phyloP scores from a whole-genome alignment of 2,888 invertebrate genomes.

The Hirtodrosophila histrioides region DNA sequence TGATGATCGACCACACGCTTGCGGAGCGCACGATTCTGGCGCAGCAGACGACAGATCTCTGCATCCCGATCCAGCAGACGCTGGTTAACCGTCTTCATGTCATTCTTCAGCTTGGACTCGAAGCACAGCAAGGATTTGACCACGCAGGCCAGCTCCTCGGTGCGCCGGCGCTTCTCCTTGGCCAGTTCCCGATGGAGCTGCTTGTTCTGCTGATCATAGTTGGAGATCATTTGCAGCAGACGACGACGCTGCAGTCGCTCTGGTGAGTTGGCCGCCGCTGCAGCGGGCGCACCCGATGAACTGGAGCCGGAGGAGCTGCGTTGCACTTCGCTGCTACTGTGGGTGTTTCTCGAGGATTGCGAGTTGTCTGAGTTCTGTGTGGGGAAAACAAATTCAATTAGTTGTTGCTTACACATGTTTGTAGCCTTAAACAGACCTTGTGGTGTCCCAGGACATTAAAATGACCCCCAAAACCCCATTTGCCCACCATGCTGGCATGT shows the following conservation, averaged over 20 bases:
- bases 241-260: conserved; percentile 79
- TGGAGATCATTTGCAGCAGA: conserved; percentile 81
- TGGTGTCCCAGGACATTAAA: conserved; percentile 47
- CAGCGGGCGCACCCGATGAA: conserved; percentile 62
- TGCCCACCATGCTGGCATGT: conserved; percentile 41
- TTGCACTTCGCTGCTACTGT: conserved; percentile 75
- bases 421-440: conserved; percentile 28
- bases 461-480: conserved; percentile 52
- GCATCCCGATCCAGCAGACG: conserved; percentile 82
- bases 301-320: conserved; percentile 76
- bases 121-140: conserved; percentile 83
- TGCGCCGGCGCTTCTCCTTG: conserved; percentile 83
- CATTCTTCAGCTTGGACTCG: conserved; percentile 83
- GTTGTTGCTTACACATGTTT: not conserved
- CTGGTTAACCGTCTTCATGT: conserved; percentile 83
- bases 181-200: conserved; percentile 82
- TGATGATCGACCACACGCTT: conserved; percentile 71
- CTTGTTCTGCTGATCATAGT: conserved; percentile 83
- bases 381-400: not conserved
- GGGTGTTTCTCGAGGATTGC: conserved; percentile 64
- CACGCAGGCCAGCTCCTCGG: conserved; percentile 83
- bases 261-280: conserved; percentile 43
- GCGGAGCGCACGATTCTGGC: conserved; percentile 80
- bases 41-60: conserved; percentile 82
- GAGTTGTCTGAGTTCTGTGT: conserved; percentile 80